These are phyloP conservation scores for Brachyhypopomus occidentalis DNA, from an alignment of 2,113 vertebrate genomes.

Conservation along the genomic window DNA sequence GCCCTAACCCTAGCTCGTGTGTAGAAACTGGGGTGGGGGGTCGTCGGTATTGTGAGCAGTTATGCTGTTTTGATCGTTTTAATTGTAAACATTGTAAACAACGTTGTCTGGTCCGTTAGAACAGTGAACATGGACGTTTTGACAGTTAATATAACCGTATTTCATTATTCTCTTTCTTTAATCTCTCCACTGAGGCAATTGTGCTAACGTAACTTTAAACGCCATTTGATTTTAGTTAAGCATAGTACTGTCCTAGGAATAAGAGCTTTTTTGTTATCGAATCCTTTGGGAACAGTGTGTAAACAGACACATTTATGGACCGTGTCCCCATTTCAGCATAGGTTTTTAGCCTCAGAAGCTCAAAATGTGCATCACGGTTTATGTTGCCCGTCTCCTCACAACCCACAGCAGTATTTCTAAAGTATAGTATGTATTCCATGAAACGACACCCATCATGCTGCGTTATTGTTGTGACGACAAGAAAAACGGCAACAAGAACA, in stretches of 20 bases:
- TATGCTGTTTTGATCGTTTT: background rate
- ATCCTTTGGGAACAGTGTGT: slow-evolving; percentile 1
- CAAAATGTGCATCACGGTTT: slow-evolving; percentile 5
- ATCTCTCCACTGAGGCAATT: background rate
- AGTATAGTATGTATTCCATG: slow-evolving; percentile 1
- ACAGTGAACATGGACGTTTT: background rate
- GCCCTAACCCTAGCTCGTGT: no score
- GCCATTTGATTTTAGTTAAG: slow-evolving; percentile 21
- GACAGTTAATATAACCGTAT: background rate
- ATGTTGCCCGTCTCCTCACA: background rate
- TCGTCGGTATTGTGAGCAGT: background rate
- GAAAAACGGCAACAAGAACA: slow-evolving; percentile 9
- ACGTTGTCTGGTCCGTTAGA: background rate
- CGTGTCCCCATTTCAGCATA: background rate
- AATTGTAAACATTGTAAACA: background rate
- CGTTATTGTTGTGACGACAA: slow-evolving; percentile 22
- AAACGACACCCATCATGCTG: slow-evolving; percentile 13
- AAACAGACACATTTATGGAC: slow-evolving; percentile 23
- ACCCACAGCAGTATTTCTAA: background rate
- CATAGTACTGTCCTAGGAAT: background rate
- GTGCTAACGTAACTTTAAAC: background rate
- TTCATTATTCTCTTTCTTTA: slow-evolving; percentile 6
- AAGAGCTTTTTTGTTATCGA: background rate
- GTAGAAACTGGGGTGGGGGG: background rate
- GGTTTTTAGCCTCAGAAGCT: background rate